These are phyloP conservation scores for Bellardia bayeri DNA, from an alignment of 2,888 invertebrate species.

Conservation along the genomic window DNA sequence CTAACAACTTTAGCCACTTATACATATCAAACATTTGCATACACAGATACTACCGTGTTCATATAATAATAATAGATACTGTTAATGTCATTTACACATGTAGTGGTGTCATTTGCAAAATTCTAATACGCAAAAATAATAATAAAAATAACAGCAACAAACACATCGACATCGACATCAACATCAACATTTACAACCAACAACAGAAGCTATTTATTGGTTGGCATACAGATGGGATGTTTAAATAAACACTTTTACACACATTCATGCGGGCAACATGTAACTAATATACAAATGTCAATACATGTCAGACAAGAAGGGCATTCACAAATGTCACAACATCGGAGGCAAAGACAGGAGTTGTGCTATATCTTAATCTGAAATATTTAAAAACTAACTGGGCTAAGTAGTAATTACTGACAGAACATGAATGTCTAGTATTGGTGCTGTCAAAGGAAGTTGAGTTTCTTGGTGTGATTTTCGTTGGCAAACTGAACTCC, in stretches of 20 bases:
- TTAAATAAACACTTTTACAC: background rate
- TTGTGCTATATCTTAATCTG: too few relatives aligned
- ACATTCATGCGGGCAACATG: background rate
- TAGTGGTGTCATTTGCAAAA: constrained; percentile 49
- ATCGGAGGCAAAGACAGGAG: too few relatives aligned
- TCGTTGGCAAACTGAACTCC: too few relatives aligned
- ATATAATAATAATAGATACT: background rate
- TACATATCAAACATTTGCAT: background rate
- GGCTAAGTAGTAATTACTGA: too few relatives aligned
- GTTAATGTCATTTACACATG: constrained; percentile 49
- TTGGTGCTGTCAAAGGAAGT: too few relatives aligned
- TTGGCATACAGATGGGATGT: background rate
- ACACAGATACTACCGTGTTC: background rate
- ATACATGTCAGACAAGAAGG: constrained; percentile 14
- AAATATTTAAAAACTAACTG: too few relatives aligned
- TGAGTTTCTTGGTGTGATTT: too few relatives aligned
- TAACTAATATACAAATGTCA: too few relatives aligned
- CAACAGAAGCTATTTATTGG: constrained; percentile 39
- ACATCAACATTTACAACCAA: constrained; percentile 1
- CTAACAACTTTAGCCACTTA: background rate
- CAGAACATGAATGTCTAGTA: too few relatives aligned
- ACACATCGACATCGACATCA: background rate
- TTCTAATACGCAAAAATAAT: constrained; percentile 20
- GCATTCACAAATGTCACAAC: background rate
- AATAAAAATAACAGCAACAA: background rate